Percentiles rank a stretch among this genome's conserved stretches.
These are phyloP conservation scores for Dendrolimus kikuchii DNA, from an alignment of 1,140 invertebrate genomes.

Conservation along the genomic window DNA sequence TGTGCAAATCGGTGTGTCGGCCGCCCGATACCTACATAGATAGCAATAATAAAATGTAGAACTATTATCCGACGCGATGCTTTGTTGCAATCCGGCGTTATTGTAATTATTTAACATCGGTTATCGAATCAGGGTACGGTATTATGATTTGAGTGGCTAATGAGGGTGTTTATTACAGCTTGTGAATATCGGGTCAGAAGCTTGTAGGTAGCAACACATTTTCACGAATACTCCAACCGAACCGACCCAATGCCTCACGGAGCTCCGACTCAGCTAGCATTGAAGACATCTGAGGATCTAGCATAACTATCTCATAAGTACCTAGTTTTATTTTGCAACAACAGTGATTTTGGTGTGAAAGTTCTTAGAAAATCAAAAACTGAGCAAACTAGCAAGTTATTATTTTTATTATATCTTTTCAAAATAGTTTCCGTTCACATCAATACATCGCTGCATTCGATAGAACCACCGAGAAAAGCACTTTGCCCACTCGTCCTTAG, in stretches of 20 bases:
- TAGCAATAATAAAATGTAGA: constrained; percentile 61
- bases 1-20: constrained; percentile 45
- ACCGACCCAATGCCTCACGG: constrained; percentile 65
- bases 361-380: no score
- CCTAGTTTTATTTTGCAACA: constrained; percentile 48
- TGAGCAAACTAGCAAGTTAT: no score
- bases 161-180: constrained; percentile 75
- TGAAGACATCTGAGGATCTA: constrained; percentile 93
- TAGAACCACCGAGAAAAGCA: no score
- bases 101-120: constrained; percentile 16
- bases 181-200: constrained; percentile 82
- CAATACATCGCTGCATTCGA: no score
- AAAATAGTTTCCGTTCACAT: no score
- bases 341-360: constrained; percentile 51
- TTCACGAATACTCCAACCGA: constrained; percentile 23
- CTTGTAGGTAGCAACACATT: constrained; percentile 72
- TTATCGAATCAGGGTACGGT: constrained; percentile 12
- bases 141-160: constrained; percentile 11
- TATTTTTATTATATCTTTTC: no score
- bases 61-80: constrained; percentile 31
- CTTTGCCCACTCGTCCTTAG: no score
- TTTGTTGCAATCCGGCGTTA: constrained; percentile 27
- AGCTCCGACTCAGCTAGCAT: constrained; percentile 89
- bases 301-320: constrained; percentile 45
- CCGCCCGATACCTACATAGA: constrained; percentile 52